These are phyloP conservation scores for Lampris incognitus DNA, from an alignment of 2,113 vertebrate species.

Conservation along the genomic window DNA sequence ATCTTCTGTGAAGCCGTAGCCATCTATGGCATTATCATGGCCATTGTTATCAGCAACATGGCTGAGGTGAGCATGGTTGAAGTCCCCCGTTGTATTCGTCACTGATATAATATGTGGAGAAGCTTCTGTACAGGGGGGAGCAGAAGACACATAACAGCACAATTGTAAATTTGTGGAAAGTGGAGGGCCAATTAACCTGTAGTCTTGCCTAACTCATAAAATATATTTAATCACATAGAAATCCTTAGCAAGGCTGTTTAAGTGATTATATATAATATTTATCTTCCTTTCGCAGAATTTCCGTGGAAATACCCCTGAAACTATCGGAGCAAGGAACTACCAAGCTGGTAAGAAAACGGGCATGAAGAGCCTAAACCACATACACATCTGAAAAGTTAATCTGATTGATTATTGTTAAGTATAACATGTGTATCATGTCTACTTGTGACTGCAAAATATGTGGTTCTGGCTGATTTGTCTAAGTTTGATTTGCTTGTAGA, in stretches of 20 bases:
- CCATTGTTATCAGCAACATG: conserved; percentile 99
- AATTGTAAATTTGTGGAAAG: neutral
- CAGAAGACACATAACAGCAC: neutral
- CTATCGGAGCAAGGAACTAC: conserved; percentile 93
- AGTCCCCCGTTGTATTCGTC: neutral
- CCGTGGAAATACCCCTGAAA: conserved; percentile 88
- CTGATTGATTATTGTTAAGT: no score
- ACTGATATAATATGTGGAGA: neutral
- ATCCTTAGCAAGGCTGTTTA: neutral
- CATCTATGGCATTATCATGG: conserved; percentile 99
- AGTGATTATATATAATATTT: conserved; percentile 16
- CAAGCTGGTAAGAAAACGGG: conserved; percentile 87
- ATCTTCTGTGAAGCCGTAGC: conserved; percentile 99
- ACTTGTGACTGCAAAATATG: no score
- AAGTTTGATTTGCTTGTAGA: no score
- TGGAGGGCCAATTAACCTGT: no score
- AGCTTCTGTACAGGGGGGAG: neutral
- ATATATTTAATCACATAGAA: neutral
- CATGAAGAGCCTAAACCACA: no score
- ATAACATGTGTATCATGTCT: neutral
- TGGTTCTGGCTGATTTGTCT: no score
- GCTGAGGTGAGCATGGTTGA: conserved; percentile 87
- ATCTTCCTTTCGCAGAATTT: conserved; percentile 82
- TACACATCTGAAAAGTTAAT: no score
- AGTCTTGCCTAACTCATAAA: neutral